A percentile compares a stretch with the other conserved stretches of the same genome.
Evolutionary conservation across 1,140 invertebrate species (phyloP).

Genomic region (Drosophila willistoni): DNA sequence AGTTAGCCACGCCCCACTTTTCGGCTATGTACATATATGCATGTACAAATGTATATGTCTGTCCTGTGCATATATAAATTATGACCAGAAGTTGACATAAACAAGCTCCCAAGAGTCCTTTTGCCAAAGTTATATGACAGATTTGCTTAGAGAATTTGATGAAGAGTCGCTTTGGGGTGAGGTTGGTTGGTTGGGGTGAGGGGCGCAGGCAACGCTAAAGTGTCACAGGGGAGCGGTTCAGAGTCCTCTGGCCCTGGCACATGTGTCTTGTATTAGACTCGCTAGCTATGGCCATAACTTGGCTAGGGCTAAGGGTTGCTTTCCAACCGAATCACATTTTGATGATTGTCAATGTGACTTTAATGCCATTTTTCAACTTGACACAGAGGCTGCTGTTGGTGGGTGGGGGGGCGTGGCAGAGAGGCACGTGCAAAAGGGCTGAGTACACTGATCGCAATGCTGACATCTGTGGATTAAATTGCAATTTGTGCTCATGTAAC

Average conservation of each 20-base stretch:
- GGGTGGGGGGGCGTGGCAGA: neutral
- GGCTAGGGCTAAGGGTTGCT: constrained; percentile 32
- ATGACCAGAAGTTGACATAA: constrained; percentile 81
- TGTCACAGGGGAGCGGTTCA: constrained; percentile 65
- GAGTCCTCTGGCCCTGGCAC: constrained; percentile 38
- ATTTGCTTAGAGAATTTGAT: constrained; percentile 76
- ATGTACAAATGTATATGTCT: constrained; percentile 31
- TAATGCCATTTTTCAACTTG: constrained; percentile 82
- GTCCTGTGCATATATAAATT: constrained; percentile 70
- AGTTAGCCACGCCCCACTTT: constrained; percentile 45
- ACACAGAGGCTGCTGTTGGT: constrained; percentile 40
- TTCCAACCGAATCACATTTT: constrained; percentile 79
- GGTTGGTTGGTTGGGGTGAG: neutral
- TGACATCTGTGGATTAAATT: constrained; percentile 84
- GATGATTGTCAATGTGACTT: constrained; percentile 83
- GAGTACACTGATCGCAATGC: constrained; percentile 75
- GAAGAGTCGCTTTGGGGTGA: constrained; percentile 43
- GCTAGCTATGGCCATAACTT: neutral
- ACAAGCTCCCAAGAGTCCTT: constrained; percentile 82
- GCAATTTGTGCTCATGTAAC: constrained; percentile 83
- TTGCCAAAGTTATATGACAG: constrained; percentile 81
- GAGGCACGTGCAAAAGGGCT: constrained; percentile 72
- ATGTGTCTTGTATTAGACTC: constrained; percentile 56
- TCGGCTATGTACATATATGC: constrained; percentile 31
- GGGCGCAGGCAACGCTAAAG: constrained; percentile 59